phyloP scores from a whole-genome alignment of 2,888 invertebrate genomes.

The Sphaeridia pumilis region DNA sequence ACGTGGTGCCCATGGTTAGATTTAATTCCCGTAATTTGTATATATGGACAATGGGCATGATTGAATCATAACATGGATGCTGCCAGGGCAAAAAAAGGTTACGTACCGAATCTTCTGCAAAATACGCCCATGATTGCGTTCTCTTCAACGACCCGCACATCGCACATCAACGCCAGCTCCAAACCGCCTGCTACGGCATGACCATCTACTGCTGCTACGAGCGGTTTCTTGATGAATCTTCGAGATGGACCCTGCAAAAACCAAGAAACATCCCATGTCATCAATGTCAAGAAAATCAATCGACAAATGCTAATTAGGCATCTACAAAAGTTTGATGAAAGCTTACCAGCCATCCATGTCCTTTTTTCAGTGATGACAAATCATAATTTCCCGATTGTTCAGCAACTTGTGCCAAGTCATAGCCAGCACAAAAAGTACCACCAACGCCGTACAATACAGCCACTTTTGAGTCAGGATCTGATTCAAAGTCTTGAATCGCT shows the following conservation, averaged over 20 bases:
- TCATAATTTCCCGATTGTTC: slow-evolving; percentile 36
- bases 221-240: slow-evolving; percentile 65
- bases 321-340: neutral
- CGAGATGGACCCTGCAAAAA: slow-evolving; percentile 50
- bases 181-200: slow-evolving; percentile 84
- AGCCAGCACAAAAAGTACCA: slow-evolving; percentile 89
- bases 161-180: slow-evolving; percentile 82
- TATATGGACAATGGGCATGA: neutral
- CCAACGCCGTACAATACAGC: slow-evolving; percentile 79
- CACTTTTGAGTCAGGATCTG: slow-evolving; percentile 55
- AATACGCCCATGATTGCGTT: slow-evolving; percentile 75
- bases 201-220: slow-evolving; percentile 80
- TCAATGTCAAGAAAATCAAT: neutral
- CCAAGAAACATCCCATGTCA: neutral
- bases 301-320: neutral
- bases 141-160: slow-evolving; percentile 75
- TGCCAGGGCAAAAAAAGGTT: neutral
- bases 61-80: neutral
- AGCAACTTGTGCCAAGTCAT: slow-evolving; percentile 67
- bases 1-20: neutral
- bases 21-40: neutral
- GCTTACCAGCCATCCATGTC: slow-evolving; percentile 46
- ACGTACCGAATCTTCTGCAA: slow-evolving; percentile 69
- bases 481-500: slow-evolving; percentile 68
- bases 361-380: slow-evolving; percentile 26